A percentile compares a stretch with the other conserved stretches of the same genome.
phyloP scores from a whole-genome alignment of 2,888 invertebrate species.

The Diadromus collaris region DNA sequence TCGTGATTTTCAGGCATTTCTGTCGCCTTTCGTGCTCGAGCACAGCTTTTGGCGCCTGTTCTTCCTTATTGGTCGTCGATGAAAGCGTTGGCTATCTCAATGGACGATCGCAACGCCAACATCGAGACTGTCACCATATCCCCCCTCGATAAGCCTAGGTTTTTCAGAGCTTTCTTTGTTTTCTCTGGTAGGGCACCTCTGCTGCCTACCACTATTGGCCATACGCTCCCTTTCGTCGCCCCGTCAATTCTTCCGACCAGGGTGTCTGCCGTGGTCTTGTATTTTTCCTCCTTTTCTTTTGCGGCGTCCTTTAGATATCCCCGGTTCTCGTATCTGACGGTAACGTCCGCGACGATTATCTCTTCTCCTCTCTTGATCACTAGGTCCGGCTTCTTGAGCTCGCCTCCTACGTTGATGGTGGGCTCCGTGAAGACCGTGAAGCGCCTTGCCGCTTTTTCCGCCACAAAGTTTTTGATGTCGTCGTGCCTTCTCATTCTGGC shows the following conservation, averaged over 20 bases:
- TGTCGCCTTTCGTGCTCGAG: constrained; percentile 35
- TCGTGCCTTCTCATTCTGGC: constrained; percentile 50
- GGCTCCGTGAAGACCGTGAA: constrained; percentile 28
- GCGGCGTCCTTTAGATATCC: constrained; percentile 62
- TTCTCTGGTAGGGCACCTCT: constrained; percentile 71
- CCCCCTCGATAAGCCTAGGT: constrained; percentile 63
- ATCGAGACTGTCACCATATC: constrained; percentile 66
- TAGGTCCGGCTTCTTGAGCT: constrained; percentile 70
- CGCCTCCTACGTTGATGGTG: constrained; percentile 41
- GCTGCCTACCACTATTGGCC: constrained; percentile 73
- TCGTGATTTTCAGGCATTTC: constrained; percentile 12
- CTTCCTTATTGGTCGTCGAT: constrained; percentile 65
- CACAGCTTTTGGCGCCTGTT: neutral
- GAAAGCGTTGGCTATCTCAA: constrained; percentile 69
- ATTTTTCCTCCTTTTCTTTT: constrained; percentile 67
- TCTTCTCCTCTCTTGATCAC: constrained; percentile 64
- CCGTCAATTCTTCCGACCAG: neutral
- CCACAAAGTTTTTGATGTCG: constrained; percentile 38
- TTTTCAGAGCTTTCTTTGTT: constrained; percentile 63
- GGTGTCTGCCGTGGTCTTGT: constrained; percentile 56
- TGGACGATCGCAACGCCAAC: constrained; percentile 68
- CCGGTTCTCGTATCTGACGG: constrained; percentile 64
- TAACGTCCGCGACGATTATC: constrained; percentile 70
- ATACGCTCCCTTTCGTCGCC: constrained; percentile 58
- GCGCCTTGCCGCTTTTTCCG: neutral